Base-by-base conservation (phyloP, 2,113 vertebrate species). In the Gadus macrocephalus region DNA sequence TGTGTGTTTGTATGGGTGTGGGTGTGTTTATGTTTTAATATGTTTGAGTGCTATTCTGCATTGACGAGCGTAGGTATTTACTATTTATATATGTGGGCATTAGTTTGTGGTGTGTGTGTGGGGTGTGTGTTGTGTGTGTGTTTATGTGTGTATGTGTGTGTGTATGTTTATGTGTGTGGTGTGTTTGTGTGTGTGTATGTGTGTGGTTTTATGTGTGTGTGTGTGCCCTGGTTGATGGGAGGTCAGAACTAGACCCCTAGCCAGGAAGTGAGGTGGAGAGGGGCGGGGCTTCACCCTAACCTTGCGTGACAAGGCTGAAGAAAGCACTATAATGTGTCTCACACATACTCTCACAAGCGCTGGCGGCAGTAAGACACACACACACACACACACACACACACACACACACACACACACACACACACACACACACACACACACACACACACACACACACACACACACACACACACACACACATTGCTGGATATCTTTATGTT, bases 231-330 rank as follows among this genome's bases (percentile, higher is more conserved):
- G 15, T 60, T 28, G 42, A 35, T 64, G 66, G 58, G 55, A 19
- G 70, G 73, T 72, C 72, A 74, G 60, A 64, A 77, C 59, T 67
- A 42, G 49, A 70, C 68, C 64, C 77, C 70, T 71, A 75, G 67
- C 71, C 28, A 81, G 79, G 72, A 80, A 77, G 60, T 77, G 53
- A 71, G 22, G 56, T 58, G 31, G 53, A 64, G 74, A 68, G 69
- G 76, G 85, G 82, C 38, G 75, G 81, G 67, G 81, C 68, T 74
- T 81, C 2, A 12, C 15, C 72, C 55, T 65, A 84, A 35, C 59
- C 15, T 87, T 83, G 86, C 82, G 86, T 87, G 86, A 86, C 86
- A 86, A 86, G 82, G 80, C 71, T 78, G 78, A 76, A 79, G 82
- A 87, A 86, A 87, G 78, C 83, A 83, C 76, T 75, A 78, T 69